A percentile compares a stretch with the other conserved stretches of the same genome.
These are phyloP conservation scores for Drosophila parvula DNA, from an alignment of 1,140 invertebrate species.

Conservation along the genomic window DNA sequence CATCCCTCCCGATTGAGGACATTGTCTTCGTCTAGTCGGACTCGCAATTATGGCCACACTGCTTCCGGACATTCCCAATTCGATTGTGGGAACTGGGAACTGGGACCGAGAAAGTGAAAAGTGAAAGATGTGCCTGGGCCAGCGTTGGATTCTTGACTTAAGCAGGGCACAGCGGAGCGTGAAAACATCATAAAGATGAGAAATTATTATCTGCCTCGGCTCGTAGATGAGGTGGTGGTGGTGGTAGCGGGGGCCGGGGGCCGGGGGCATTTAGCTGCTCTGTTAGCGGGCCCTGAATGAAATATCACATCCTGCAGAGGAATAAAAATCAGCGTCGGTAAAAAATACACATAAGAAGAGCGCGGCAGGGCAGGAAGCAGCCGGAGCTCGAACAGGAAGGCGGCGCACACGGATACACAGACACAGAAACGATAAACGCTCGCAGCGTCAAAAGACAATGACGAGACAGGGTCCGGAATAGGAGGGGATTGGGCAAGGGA, in stretches of 20 bases:
- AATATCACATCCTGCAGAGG: slow-evolving; percentile 78
- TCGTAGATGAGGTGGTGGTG: background rate
- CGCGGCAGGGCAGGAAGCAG: slow-evolving; percentile 55
- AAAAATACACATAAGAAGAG: slow-evolving; percentile 68
- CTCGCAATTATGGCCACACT: slow-evolving; percentile 43
- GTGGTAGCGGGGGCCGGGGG: background rate
- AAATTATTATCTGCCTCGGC: slow-evolving; percentile 51
- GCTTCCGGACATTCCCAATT: slow-evolving; percentile 49
- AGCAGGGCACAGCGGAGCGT: slow-evolving; percentile 51
- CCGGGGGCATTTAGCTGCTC: slow-evolving; percentile 58
- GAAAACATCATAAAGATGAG: slow-evolving; percentile 64
- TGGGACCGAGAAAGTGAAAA: slow-evolving; percentile 35
- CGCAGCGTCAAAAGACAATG: slow-evolving; percentile 73
- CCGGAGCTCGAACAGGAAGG: slow-evolving; percentile 69
- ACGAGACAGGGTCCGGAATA: slow-evolving; percentile 42
- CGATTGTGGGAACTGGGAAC: slow-evolving; percentile 20
- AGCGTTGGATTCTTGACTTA: slow-evolving; percentile 40
- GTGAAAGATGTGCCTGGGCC: slow-evolving; percentile 27
- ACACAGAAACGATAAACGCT: slow-evolving; percentile 51
- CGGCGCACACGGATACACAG: slow-evolving; percentile 27
- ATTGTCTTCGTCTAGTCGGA: slow-evolving; percentile 46
- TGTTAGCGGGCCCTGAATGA: slow-evolving; percentile 70
- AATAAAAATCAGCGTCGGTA: slow-evolving; percentile 79
- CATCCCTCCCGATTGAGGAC: slow-evolving; percentile 22
- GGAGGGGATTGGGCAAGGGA: slow-evolving; percentile 2